phyloP scores from a whole-genome alignment of 2,797 vertebrate species.

The Myotis planiceps region DNA sequence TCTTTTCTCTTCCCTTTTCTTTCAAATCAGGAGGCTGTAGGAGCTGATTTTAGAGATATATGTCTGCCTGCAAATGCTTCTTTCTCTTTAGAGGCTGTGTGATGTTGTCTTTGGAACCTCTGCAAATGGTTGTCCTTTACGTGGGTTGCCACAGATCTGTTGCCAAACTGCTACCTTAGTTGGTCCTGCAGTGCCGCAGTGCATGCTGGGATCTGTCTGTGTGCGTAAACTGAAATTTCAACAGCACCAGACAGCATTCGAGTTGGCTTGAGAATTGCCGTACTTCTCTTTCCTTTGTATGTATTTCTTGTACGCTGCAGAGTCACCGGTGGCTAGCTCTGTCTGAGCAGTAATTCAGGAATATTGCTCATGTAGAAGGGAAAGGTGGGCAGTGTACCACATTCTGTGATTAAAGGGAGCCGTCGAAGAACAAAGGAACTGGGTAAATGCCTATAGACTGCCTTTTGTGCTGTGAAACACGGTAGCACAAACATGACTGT shows the following conservation, averaged over 20 bases:
- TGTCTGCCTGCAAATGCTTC: neutral
- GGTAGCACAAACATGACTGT: conserved; percentile 58
- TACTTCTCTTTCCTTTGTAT: conserved; percentile 74
- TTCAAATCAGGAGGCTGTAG: conserved; percentile 16
- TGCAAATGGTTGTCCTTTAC: conserved; percentile 59
- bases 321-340: conserved; percentile 66
- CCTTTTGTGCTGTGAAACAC: conserved; percentile 78
- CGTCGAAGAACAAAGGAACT: conserved; percentile 84
- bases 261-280: conserved; percentile 71
- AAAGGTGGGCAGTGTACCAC: conserved; percentile 77
- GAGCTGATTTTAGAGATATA: conserved; percentile 7
- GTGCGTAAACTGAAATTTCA: conserved; percentile 64
- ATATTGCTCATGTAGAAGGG: conserved; percentile 69
- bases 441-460: conserved; percentile 74
- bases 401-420: conserved; percentile 71
- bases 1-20: conserved; percentile 32
- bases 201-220: conserved; percentile 84
- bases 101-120: conserved; percentile 76
- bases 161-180: conserved; percentile 81
- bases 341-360: conserved; percentile 80
- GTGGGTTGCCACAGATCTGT: conserved; percentile 43
- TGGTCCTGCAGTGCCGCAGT: conserved; percentile 78
- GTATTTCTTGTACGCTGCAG: conserved; percentile 59
- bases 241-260: conserved; percentile 73
- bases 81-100: conserved; percentile 39